These are phyloP conservation scores for Daubentonia madagascariensis DNA, from an alignment of 2,113 vertebrate species.

Conservation along the genomic window DNA sequence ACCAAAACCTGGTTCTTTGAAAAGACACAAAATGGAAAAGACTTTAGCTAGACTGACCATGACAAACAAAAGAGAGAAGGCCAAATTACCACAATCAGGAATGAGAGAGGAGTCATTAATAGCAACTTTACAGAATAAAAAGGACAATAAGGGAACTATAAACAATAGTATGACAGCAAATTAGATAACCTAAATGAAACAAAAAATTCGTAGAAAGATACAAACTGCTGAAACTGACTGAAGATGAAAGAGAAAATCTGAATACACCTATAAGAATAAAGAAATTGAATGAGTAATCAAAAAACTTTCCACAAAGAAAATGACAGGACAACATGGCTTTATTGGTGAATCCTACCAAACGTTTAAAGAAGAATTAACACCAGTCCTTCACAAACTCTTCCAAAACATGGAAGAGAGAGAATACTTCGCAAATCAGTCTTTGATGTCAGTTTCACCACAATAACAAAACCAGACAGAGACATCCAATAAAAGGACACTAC, in stretches of 20 bases:
- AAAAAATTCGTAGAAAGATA: background rate
- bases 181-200: background rate
- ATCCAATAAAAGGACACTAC: too few relatives aligned
- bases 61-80: background rate
- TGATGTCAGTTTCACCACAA: too few relatives aligned
- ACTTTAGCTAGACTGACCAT: background rate
- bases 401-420: too few relatives aligned
- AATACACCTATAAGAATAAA: too few relatives aligned
- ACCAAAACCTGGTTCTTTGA: background rate
- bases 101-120: background rate
- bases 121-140: background rate
- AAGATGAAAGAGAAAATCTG: background rate
- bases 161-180: background rate
- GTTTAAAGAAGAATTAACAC: too few relatives aligned
- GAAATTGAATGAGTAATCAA: too few relatives aligned
- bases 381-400: too few relatives aligned
- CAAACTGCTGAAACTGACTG: background rate
- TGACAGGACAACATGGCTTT: too few relatives aligned
- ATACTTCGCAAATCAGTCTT: too few relatives aligned
- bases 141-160: background rate
- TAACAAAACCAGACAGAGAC: too few relatives aligned
- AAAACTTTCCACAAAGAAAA: too few relatives aligned
- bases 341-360: too few relatives aligned
- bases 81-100: background rate
- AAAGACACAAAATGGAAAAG: background rate